These are phyloP conservation scores for Schizopygopsis malacanthus DNA, from an alignment of 2,797 vertebrate species.

Conservation along the genomic window DNA sequence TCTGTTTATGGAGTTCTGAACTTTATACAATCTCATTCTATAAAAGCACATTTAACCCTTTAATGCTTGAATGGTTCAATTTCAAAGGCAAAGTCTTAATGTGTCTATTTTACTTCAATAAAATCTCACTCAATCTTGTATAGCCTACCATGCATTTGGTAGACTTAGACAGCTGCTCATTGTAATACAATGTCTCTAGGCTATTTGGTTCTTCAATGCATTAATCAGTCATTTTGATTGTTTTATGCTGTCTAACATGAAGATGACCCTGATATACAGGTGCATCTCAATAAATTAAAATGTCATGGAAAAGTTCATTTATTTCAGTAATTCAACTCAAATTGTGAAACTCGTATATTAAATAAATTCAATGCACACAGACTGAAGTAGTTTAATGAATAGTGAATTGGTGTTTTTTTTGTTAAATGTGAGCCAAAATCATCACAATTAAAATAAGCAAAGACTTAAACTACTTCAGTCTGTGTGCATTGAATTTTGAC, in stretches of 20 bases:
- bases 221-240: neutral
- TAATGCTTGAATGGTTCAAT: neutral
- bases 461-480: too few relatives aligned
- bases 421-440: too few relatives aligned
- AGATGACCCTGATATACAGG: neutral
- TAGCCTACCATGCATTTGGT: neutral
- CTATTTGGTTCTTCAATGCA: neutral
- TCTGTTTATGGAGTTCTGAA: neutral
- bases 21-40: neutral
- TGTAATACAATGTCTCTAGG: neutral
- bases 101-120: neutral
- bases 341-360: too few relatives aligned
- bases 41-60: slow-evolving; percentile 29
- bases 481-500: too few relatives aligned
- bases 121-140: neutral
- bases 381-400: too few relatives aligned
- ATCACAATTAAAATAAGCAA: too few relatives aligned
- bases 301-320: too few relatives aligned
- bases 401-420: too few relatives aligned
- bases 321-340: too few relatives aligned
- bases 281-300: too few relatives aligned
- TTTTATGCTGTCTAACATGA: slow-evolving; percentile 1
- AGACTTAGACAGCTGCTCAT: neutral
- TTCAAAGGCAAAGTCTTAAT: neutral
- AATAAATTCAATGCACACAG: too few relatives aligned